phyloP scores from a whole-genome alignment of 2,113 vertebrate species.

The Petromus typicus region DNA sequence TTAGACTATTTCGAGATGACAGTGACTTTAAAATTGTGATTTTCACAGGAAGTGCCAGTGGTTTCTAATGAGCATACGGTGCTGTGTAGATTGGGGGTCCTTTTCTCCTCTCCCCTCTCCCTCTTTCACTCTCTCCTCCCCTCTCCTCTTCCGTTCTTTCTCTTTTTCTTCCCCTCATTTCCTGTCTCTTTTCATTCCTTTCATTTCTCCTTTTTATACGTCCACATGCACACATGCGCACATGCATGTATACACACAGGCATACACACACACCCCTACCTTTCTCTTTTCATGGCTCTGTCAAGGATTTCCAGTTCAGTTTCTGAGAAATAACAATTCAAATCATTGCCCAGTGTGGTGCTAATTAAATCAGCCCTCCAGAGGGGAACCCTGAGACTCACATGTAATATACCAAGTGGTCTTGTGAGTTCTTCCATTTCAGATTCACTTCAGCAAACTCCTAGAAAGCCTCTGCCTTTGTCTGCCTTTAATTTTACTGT shows the following conservation, averaged over 20 bases:
- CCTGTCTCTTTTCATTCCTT: not conserved
- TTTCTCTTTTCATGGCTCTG: not conserved
- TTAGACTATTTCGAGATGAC: not conserved
- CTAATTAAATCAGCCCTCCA: conserved; percentile 42
- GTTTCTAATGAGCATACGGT: not conserved
- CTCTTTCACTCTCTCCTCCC: not conserved
- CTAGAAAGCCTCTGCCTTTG: not conserved
- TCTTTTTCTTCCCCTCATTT: not conserved
- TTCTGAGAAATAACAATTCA: conserved; percentile 52
- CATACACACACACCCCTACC: not conserved
- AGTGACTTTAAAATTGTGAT: not conserved
- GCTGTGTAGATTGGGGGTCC: not conserved
- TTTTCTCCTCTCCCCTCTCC: not conserved
- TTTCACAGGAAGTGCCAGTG: not conserved
- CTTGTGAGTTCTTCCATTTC: not conserved
- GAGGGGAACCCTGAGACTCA: conserved; percentile 15
- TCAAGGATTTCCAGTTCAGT: conserved; percentile 11
- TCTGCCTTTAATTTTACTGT: conserved; percentile 10
- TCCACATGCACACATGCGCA: no score
- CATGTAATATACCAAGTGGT: not conserved
- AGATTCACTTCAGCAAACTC: conserved; percentile 11
- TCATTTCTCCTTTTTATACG: not conserved
- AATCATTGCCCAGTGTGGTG: not conserved
- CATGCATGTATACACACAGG: not conserved
- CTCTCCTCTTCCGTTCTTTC: not conserved